Evolutionary conservation across 2,888 invertebrate species (phyloP), one percentile per base, ranked within the genome.

Genomic region (Paralinhomoeus sp.): DNA sequence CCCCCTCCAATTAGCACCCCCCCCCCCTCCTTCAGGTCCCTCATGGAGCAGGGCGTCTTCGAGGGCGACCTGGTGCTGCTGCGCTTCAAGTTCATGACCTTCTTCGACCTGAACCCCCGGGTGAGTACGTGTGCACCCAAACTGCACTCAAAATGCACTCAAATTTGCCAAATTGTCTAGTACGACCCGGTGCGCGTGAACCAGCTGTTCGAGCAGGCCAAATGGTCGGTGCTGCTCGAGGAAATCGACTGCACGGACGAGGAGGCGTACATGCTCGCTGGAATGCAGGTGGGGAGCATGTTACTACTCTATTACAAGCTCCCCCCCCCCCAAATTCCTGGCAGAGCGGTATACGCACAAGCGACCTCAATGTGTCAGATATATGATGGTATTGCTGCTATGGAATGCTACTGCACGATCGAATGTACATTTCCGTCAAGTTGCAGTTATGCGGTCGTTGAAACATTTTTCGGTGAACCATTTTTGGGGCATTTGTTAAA

Each of bases 221-320:
- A 84, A 64, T 93, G 93, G 91, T 78, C 84, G 58, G 74, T 99
- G 53, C 73, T 97, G 47, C 82, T 85, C 55, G 97, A 99, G 65
- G 91, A 93, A 65, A 76, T 91, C 47, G 91, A 97, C 61, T 93
- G 91, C 63, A 97, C 93, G 0, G 93, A 93, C 65, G 93, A 97
- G 64, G 97, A 97, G 69, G 85, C 89, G 75, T 73, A 91, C 47
- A 78, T 97, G 72, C 97, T 97, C 67, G 91, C 85, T 39, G 91
- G 91, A 0, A 68, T 97, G 49, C 89, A 91, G 75, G 82, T 84
- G n/a, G n/a, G n/a, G n/a, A n/a, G n/a, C n/a, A n/a, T n/a, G n/a
- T n/a, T n/a, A n/a, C n/a, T n/a, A n/a, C n/a, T n/a, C n/a, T n/a
- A n/a, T n/a, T n/a, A n/a, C n/a, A n/a, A n/a, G n/a, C n/a, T n/a